Percentiles rank a stretch among this genome's conserved stretches.
These are phyloP conservation scores for Balaeniceps rex DNA, from an alignment of 2,113 vertebrate species.

Conservation along the genomic window DNA sequence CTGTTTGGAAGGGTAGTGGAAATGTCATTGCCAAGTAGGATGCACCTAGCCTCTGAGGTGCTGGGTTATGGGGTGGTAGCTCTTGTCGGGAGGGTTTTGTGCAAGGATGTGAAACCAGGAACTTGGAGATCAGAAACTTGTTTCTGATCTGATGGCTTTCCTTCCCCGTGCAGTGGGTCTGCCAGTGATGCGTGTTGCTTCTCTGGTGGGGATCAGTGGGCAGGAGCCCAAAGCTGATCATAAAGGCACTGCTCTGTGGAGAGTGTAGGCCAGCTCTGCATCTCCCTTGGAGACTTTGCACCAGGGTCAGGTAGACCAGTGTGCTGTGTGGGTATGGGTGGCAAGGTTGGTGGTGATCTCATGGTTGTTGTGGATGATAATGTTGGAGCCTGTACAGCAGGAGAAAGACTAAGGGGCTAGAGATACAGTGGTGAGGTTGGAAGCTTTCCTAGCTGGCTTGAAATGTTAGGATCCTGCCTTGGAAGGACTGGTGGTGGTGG, in stretches of 20 bases:
- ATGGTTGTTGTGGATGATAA: neutral
- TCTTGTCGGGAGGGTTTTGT: neutral
- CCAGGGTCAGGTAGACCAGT: neutral
- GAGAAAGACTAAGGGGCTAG: neutral
- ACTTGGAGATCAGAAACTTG: neutral
- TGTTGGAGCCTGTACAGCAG: neutral
- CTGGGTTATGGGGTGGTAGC: neutral
- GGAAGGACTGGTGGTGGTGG: neutral
- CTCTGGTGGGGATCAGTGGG: neutral
- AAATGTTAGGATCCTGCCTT: neutral
- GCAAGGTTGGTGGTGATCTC: neutral
- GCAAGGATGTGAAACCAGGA: neutral
- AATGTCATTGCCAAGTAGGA: neutral
- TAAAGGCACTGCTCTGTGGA: neutral
- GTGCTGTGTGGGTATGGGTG: neutral
- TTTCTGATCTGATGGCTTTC: neutral
- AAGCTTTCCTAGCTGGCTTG: neutral
- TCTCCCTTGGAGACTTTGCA: neutral
- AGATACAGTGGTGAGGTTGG: neutral
- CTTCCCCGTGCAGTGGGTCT: neutral
- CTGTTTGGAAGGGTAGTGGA: neutral
- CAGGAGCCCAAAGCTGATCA: neutral
- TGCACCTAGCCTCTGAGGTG: neutral
- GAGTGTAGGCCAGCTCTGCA: neutral
- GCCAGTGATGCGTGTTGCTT: neutral